phyloP scores from a whole-genome alignment of 2,113 vertebrate species.

The Labeo catla region DNA sequence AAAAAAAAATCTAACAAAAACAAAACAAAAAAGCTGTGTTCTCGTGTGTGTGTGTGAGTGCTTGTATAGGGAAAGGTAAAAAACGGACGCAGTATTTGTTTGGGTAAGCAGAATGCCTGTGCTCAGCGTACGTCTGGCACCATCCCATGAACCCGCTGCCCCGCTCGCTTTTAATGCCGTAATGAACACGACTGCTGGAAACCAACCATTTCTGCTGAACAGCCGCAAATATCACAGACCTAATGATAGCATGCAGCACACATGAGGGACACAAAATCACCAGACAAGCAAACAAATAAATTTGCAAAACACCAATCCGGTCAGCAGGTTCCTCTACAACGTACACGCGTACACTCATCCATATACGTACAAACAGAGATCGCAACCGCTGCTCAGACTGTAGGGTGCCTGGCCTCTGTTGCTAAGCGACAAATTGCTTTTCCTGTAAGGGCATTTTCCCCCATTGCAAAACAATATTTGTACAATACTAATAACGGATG shows the following conservation, averaged over 20 bases:
- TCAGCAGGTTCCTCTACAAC: constrained; percentile 3
- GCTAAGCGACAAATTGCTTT: constrained; percentile 76
- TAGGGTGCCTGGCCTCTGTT: constrained; percentile 66
- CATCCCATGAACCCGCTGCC: constrained; percentile 33
- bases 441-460: constrained; percentile 52
- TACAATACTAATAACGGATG: constrained; percentile 13
- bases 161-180: constrained; percentile 33
- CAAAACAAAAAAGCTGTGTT: background rate
- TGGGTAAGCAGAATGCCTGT: constrained; percentile 38
- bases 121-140: constrained; percentile 3
- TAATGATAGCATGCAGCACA: constrained; percentile 43
- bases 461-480: constrained; percentile 39
- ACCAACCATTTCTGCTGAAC: constrained; percentile 47
- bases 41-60: background rate
- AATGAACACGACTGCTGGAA: constrained; percentile 24
- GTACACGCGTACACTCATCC: background rate
- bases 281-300: constrained; percentile 43
- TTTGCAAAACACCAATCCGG: constrained; percentile 32
- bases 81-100: constrained; percentile 3
- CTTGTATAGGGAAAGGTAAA: background rate
- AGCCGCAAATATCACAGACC: constrained; percentile 36
- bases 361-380: constrained; percentile 35
- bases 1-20: too few relatives aligned
- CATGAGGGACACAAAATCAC: constrained; percentile 43
- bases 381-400: constrained; percentile 53